Percentiles rank a stretch among this genome's conserved stretches.
Conservation (phyloP, 2,888 invertebrate genomes). For the Drosophila niveifrons region DNA sequence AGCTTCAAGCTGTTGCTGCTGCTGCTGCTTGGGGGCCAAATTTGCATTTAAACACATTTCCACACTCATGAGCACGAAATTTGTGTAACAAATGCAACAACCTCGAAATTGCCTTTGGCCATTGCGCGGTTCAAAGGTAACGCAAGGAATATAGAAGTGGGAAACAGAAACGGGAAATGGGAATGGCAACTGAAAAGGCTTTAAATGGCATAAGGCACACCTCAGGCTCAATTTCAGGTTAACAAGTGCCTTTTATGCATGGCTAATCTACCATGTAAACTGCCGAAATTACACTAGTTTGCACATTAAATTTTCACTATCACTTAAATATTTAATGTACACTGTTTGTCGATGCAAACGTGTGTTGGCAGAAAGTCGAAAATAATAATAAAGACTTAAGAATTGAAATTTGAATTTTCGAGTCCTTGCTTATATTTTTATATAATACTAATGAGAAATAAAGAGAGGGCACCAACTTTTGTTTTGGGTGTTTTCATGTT, state of each 20-base stretch:
- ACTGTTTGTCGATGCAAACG: too few relatives aligned
- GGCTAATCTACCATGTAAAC: slow-evolving; percentile 36
- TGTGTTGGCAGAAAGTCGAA: neutral
- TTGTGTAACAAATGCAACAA: slow-evolving; percentile 47
- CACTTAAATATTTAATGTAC: neutral
- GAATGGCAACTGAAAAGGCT: slow-evolving; percentile 2
- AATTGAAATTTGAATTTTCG: neutral
- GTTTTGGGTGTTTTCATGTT: neutral
- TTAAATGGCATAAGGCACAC: slow-evolving; percentile 8
- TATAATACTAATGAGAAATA: too few relatives aligned
- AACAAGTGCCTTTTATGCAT: slow-evolving; percentile 20
- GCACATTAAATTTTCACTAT: slow-evolving; percentile 4
- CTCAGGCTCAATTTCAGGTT: slow-evolving; percentile 1
- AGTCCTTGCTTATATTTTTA: neutral
- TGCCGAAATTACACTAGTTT: slow-evolving; percentile 12
- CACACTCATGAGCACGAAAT: slow-evolving; percentile 72
- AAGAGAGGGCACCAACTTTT: neutral
- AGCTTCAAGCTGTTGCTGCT: slow-evolving; percentile 9
- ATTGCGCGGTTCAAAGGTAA: slow-evolving; percentile 5
- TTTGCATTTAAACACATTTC: slow-evolving; percentile 77
- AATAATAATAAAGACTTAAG: neutral
- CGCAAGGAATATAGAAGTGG: neutral
- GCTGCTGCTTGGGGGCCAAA: slow-evolving; percentile 39
- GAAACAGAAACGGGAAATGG: too few relatives aligned
- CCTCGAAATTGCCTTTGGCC: slow-evolving; percentile 27